Base-by-base conservation (phyloP, 2,888 invertebrate species). In the Calliphora vomitoria region DNA sequence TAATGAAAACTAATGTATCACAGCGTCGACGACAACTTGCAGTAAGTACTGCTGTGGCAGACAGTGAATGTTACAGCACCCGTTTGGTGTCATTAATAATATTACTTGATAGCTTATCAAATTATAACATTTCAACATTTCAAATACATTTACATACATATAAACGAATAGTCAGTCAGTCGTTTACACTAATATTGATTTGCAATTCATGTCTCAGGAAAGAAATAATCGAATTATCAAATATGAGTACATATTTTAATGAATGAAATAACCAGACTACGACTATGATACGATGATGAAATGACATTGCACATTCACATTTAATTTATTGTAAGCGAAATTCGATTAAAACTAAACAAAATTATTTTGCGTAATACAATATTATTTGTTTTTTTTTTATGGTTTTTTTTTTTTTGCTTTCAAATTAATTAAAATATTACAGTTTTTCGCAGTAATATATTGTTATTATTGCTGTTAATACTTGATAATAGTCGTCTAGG, bases 1-100 rank as follows among this genome's bases (percentile, higher is more conserved):
- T 76, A 83, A 83, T 83, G 76, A 62, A 76, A 62, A 69, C 31
- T 38, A 76, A 71, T 83, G 82, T 44, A 62, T 62, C 11, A 62
- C 53, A 83, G 31, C 10, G 53, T 18, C 60, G 60, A 10, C 15
- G 18, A 6, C 60, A 31, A 20, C 10, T 25, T 8, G 31, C 5
- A 4, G 31, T 31, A 18, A 25, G 41, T 11, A 10, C 41, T 41
- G 41, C 41, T 41, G 25, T 53, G 53, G 18, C 13, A 53, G 15
- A 53, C 13, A 53, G 6, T 53, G 35, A 18, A 10, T 20, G 5
- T 15, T 58, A 8, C 20, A 10, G 20, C 25, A 25, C 20, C 11
- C 20, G 3, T 25, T 50, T 60, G 38, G 41, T 72, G 18, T 72
- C 50, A 71, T 71, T 82, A 69, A 62, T 62, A 82, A 69, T 38